Conservation (phyloP, 53 echinoderm and acorn worm genomes). For the Hippasteria phrygiana region DNA sequence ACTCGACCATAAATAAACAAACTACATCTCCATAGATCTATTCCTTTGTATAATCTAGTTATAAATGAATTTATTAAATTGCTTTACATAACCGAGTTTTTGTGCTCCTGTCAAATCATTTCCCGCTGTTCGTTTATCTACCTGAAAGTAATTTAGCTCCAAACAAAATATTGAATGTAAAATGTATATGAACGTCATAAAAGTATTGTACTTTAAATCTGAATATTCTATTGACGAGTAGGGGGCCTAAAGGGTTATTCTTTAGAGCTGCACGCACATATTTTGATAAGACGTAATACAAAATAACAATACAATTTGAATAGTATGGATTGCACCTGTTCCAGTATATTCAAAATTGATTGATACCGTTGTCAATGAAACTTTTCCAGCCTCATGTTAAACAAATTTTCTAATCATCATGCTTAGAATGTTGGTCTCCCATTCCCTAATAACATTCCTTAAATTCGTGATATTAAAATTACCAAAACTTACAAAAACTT, state of each 20-base stretch:
- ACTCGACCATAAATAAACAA: background rate
- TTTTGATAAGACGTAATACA: too few species aligned
- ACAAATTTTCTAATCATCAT: too few species aligned
- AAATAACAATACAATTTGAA: background rate
- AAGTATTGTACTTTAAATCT: background rate
- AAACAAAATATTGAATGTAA: background rate
- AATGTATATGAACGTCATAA: background rate
- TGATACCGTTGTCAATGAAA: background rate
- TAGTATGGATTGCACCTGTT: background rate
- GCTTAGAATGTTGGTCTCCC: too few species aligned
- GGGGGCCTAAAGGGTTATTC: background rate
- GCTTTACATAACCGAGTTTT: background rate
- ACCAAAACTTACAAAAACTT: too few species aligned
- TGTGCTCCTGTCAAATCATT: background rate
- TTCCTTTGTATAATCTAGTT: background rate
- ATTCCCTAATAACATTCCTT: too few species aligned
- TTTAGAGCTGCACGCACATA: background rate
- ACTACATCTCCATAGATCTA: background rate
- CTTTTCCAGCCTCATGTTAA: too few species aligned
- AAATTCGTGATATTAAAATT: too few species aligned
- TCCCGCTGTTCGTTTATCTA: background rate
- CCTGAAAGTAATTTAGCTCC: background rate
- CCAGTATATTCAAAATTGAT: background rate
- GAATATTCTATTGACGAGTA: background rate
- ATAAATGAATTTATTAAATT: background rate